Conservation (phyloP, 2,888 invertebrate genomes). For the Eremobia ochroleuca region DNA sequence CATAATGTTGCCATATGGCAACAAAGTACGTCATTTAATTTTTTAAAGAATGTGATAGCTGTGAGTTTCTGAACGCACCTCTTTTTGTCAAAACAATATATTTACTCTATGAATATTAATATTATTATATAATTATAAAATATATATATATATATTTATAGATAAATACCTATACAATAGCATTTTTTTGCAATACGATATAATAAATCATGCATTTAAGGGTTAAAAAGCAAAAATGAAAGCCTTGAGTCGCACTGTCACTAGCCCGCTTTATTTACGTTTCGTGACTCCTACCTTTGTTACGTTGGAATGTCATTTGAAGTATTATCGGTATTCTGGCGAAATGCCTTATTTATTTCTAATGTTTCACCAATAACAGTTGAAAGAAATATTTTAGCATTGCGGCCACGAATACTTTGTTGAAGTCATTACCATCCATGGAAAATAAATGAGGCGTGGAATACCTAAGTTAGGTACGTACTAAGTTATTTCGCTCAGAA, state of each 20-base stretch:
- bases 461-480: slow-evolving; percentile 17
- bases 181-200: too few species aligned
- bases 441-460: slow-evolving; percentile 35
- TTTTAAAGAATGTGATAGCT: too few species aligned
- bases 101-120: too few species aligned
- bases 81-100: too few species aligned
- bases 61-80: too few species aligned
- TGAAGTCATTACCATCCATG: slow-evolving; percentile 62
- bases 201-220: too few species aligned
- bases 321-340: slow-evolving; percentile 87
- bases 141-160: too few species aligned
- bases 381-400: slow-evolving; percentile 73
- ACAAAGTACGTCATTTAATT: too few species aligned
- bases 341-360: slow-evolving; percentile 83
- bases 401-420: slow-evolving; percentile 64
- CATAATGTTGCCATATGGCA: too few species aligned
- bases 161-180: too few species aligned
- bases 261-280: slow-evolving; percentile 73
- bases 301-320: slow-evolving; percentile 85
- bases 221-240: background rate
- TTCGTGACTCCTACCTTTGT: slow-evolving; percentile 87
- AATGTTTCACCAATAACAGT: slow-evolving; percentile 78
- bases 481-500: background rate
- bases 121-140: too few species aligned
- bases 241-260: slow-evolving; percentile 29